A percentile compares a stretch with the other conserved stretches of the same genome.
phyloP scores from a whole-genome alignment of 2,797 vertebrate genomes.

The Acipenser transmontanus region DNA sequence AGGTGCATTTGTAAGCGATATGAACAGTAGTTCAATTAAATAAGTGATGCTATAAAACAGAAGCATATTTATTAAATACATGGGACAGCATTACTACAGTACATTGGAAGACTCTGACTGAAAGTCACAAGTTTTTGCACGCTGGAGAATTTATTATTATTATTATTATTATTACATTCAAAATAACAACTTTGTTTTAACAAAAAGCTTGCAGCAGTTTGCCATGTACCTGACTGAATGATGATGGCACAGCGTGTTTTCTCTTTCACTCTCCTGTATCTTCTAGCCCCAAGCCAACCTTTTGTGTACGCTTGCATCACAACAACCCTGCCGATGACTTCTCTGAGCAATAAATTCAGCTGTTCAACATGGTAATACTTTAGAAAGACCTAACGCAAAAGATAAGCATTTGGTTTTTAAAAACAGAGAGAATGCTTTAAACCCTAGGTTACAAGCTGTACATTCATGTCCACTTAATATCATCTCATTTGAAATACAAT shows the following conservation, averaged over 20 bases:
- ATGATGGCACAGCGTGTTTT: constrained; percentile 65
- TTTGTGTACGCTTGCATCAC: constrained; percentile 90
- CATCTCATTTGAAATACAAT: too few relatives aligned
- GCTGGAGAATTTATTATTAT: too few relatives aligned
- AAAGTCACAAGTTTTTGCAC: too few relatives aligned
- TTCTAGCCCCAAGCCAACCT: constrained; percentile 85
- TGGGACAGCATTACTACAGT: too few relatives aligned
- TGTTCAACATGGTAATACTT: constrained; percentile 95
- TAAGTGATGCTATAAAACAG: too few relatives aligned
- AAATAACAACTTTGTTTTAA: constrained; percentile 35
- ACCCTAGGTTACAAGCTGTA: too few relatives aligned
- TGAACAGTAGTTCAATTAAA: too few relatives aligned
- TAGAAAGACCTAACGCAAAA: constrained; percentile 79
- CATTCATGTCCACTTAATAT: too few relatives aligned
- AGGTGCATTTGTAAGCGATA: not conserved
- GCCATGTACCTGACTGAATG: constrained; percentile 83
- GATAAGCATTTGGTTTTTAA: not conserved
- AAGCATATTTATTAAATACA: too few relatives aligned
- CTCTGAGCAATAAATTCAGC: constrained; percentile 84
- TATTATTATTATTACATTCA: too few relatives aligned
- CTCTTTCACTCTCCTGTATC: constrained; percentile 71
- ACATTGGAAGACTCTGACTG: too few relatives aligned
- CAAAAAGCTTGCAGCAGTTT: not conserved
- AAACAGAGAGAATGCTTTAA: too few relatives aligned
- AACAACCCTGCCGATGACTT: constrained; percentile 86